Conservation (phyloP, 1,140 invertebrate species). For the Latrodectus geometricus region DNA sequence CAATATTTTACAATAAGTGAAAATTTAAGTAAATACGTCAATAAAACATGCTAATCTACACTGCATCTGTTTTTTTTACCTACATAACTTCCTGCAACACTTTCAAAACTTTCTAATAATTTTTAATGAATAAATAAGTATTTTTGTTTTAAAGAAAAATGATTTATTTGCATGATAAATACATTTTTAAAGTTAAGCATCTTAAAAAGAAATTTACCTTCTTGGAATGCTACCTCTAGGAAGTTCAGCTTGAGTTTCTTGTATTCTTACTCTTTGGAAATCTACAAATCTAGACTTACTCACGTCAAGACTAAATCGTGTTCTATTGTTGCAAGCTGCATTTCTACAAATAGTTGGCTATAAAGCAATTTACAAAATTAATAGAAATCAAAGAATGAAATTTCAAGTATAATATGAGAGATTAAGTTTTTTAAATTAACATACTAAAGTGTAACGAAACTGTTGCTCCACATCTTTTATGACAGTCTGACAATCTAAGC, state of each 20-base stretch:
- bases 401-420: background rate
- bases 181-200: constrained; percentile 24
- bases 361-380: constrained; percentile 43
- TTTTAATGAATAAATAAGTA: too few relatives aligned
- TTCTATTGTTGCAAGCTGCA: constrained; percentile 92
- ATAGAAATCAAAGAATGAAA: background rate
- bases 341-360: constrained; percentile 96
- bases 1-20: too few relatives aligned
- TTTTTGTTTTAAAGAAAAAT: background rate
- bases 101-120: too few relatives aligned
- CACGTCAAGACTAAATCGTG: constrained; percentile 89
- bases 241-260: constrained; percentile 97
- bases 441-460: constrained; percentile 78
- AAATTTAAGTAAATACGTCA: too few relatives aligned
- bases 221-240: constrained; percentile 96
- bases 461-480: constrained; percentile 97
- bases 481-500: constrained; percentile 94
- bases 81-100: too few relatives aligned
- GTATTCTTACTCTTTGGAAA: constrained; percentile 98
- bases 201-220: constrained; percentile 70
- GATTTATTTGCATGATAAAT: background rate
- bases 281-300: constrained; percentile 97
- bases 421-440: background rate
- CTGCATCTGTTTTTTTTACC: too few relatives aligned
- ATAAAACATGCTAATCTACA: too few relatives aligned